A percentile compares a stretch with the other conserved stretches of the same genome.
Evolutionary conservation across 1,140 invertebrate species (phyloP).

Genomic region (Drosophila nannoptera): DNA sequence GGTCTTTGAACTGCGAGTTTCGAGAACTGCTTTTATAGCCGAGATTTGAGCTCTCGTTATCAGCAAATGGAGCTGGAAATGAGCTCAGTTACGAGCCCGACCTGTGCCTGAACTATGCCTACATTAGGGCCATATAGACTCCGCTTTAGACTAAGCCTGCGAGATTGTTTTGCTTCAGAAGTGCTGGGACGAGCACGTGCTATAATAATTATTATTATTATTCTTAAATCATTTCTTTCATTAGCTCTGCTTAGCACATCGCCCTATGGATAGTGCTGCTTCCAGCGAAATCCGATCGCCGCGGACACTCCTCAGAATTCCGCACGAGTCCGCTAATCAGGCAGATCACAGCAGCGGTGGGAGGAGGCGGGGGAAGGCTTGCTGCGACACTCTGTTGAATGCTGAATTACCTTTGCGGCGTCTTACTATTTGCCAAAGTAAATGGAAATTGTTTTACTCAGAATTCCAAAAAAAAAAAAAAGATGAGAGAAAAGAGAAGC

Average conservation of each 20-base stretch:
- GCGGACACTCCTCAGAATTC: conserved; percentile 20
- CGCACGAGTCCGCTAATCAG: conserved; percentile 38
- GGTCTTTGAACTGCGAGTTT: too few relatives aligned
- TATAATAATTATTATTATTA: conserved; percentile 1
- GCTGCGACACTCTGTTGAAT: not conserved
- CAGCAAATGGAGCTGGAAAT: too few relatives aligned
- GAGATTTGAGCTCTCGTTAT: too few relatives aligned
- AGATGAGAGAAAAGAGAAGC: too few relatives aligned
- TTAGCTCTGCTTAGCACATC: conserved; percentile 42
- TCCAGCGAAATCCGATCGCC: conserved; percentile 30
- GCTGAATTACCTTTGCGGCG: conserved; percentile 35
- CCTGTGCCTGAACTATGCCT: too few relatives aligned
- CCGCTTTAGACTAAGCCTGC: too few relatives aligned
- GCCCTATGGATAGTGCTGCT: conserved; percentile 1
- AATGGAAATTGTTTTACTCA: conserved; percentile 69
- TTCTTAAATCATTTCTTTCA: conserved; percentile 24
- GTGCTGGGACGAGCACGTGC: conserved; percentile 4
- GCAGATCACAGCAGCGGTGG: conserved; percentile 2
- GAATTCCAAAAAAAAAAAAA: conserved; percentile 55
- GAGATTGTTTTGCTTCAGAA: too few relatives aligned
- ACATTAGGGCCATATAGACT: too few relatives aligned
- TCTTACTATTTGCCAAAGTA: conserved; percentile 19
- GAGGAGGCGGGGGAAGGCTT: not conserved
- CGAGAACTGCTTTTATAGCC: too few relatives aligned
- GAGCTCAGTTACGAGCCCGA: too few relatives aligned